phyloP scores from a whole-genome alignment of 2,113 vertebrate species.

The Raja brachyura region DNA sequence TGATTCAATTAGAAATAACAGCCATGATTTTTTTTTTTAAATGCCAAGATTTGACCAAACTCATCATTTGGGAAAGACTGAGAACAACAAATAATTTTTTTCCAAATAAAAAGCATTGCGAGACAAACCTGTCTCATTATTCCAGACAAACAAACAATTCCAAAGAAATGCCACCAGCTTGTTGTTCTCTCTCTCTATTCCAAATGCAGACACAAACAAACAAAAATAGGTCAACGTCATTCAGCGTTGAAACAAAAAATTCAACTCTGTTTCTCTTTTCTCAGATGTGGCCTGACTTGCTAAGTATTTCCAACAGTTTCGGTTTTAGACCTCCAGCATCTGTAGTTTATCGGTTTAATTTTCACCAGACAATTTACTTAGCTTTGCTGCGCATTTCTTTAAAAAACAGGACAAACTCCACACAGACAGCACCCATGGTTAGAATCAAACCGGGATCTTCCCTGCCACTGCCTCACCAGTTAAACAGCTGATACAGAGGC shows the following conservation, averaged over 20 bases:
- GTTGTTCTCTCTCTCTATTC: background rate
- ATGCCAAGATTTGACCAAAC: background rate
- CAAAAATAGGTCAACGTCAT: background rate
- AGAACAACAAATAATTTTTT: background rate
- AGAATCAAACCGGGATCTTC: too few relatives aligned
- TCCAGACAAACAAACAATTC: background rate
- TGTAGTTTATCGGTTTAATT: background rate
- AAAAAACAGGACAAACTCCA: too few relatives aligned
- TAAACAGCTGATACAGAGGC: too few relatives aligned
- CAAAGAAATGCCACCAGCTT: background rate
- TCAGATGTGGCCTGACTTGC: too few relatives aligned
- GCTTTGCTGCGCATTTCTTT: background rate
- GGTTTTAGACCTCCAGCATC: too few relatives aligned
- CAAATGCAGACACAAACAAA: background rate
- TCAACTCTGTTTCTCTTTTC: too few relatives aligned
- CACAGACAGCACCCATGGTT: too few relatives aligned
- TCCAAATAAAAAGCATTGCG: background rate
- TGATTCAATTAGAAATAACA: background rate
- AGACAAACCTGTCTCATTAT: background rate
- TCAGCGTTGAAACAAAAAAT: too few relatives aligned
- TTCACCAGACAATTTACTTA: background rate
- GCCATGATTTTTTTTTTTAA: too few relatives aligned
- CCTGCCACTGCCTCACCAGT: too few relatives aligned
- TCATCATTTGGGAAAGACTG: background rate
- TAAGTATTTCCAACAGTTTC: too few relatives aligned